These are phyloP conservation scores for Odontamblyopus rebecca DNA, from an alignment of 2,797 vertebrate genomes.

Conservation along the genomic window DNA sequence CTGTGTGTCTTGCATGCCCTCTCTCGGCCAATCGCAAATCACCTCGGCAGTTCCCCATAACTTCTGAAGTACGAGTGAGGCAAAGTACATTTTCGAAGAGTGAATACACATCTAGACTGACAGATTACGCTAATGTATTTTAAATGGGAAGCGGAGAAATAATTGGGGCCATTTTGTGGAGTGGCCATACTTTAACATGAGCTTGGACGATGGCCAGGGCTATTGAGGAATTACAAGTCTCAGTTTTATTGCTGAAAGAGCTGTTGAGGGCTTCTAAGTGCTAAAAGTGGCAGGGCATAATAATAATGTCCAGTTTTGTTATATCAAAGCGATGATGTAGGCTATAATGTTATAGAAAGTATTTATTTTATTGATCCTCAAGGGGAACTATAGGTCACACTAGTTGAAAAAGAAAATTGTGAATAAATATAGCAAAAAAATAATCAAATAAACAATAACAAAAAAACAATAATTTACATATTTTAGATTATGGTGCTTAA, in stretches of 20 bases:
- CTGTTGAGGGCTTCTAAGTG: constrained; percentile 26
- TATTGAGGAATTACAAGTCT: constrained; percentile 7
- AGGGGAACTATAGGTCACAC: too few relatives aligned
- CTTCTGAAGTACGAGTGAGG: constrained; percentile 53
- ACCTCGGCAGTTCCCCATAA: constrained; percentile 41
- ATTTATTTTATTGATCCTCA: too few relatives aligned
- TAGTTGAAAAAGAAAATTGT: too few relatives aligned
- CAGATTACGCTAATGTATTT: neutral
- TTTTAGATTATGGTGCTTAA: too few relatives aligned
- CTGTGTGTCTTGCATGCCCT: constrained; percentile 60
- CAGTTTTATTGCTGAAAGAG: constrained; percentile 10
- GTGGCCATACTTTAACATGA: neutral
- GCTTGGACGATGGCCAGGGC: constrained; percentile 15
- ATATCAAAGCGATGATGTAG: neutral
- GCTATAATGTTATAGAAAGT: too few relatives aligned
- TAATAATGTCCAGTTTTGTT: constrained; percentile 8
- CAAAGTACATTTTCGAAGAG: constrained; percentile 18
- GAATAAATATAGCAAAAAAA: too few relatives aligned
- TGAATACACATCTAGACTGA: constrained; percentile 31
- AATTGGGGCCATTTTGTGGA: neutral
- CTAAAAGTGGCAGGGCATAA: constrained; percentile 3
- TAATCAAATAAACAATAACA: too few relatives aligned
- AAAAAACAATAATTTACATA: too few relatives aligned
- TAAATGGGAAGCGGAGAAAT: constrained; percentile 6
- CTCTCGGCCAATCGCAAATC: constrained; percentile 41